Base-by-base conservation (phyloP, 2,888 invertebrate species). In the Auanema sp. region DNA sequence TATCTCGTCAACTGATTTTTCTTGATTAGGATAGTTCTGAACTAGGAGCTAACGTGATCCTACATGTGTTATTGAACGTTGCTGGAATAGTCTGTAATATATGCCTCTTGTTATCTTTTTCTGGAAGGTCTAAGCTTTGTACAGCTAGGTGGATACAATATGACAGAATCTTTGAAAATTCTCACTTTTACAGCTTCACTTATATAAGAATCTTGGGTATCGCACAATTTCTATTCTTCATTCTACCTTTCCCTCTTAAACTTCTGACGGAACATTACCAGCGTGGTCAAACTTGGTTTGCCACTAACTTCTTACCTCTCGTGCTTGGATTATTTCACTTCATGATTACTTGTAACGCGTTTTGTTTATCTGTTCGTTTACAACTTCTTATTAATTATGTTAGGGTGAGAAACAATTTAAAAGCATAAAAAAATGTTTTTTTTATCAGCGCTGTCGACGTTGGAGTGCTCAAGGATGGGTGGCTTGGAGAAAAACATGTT, bases 401-500 rank as follows among this genome's bases (percentile, higher is more conserved):
- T n/a, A 41, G 72, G 58, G 73, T 73, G 54, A 33, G 69, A n/a
- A 10, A 49, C 12, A 54, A 50, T 14, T 12, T 12, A 43, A 12
- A 14, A 43, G 43, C 43, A 43, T 43, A 43, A 43, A 43, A 43
- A 43, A 12, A 3, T 47, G 47, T 16, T 16, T 16, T 47, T 47
- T 47, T 5, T 6, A 47, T 21, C 23, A 75, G 75, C 51, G 76
- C 47, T 72, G 69, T 47, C 73, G 76, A 23, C 68, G 72, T 23
- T 76, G 76, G 76, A 76, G 64, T 40, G 67, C 73, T 1, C 58
- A 64, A 2, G 68, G 69, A 0, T 76, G 76, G 76, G 69, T 74
- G 1, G 76, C 73, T 1, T 76, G 76, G 76, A 56, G 72, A 41
- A 76, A 76, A 56, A 64, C 74, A 0, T 76, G 72, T 40, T 74